Base-by-base conservation (phyloP, 2,113 vertebrate genomes). In the Stictonetta naevosa region DNA sequence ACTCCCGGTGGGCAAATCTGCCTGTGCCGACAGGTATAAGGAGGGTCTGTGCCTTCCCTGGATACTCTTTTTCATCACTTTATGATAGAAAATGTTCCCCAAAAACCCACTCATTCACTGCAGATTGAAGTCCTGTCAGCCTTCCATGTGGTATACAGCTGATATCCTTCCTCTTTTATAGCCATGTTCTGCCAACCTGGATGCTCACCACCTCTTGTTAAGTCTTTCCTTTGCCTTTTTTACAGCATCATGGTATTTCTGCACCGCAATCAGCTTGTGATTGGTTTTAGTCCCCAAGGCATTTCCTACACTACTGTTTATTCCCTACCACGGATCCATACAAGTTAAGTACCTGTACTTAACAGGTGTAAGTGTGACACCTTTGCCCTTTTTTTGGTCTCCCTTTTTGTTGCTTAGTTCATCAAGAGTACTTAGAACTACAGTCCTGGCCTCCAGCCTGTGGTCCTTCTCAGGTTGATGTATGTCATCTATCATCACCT, bases 401-500 rank as follows among this genome's bases (percentile, higher is more conserved):
- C 20, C 56, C 33, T 60, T 20, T 20, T 29, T 23, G 8, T 40
- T 86, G 3, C 44, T 63, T 33, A n/a, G 21, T 19, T 59, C 13
- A 1, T 19, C 33, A 13, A 7, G 16, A 33, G 7, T 36, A 3
- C 19, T 23, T n/a, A 8, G 31, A 7, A 1, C 40, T 48, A 13
- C 7, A 4, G 1, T 0, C 3, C 1, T 10, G 1, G 26, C 10
- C 3, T 88, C 40, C 16, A 7, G 4, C 19, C 0, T 15, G 25
- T 23, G 20, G 1, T 16, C 12, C 29, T 53, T 68, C 10, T 9
- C 53, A 8, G 11, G 10, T 2, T 78, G 11, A 23, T 62, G 38
- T 33, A 20, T 62, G 38, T 33, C 3, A 16, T 33, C 7, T 52
- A 0, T n/a, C 3, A 6, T 20, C 3, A 21, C 13, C 28, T 60